Evolutionary conservation across 64 coral and sea anemone genomes (phyloP).

Genomic region (Platygyra sinensis): DNA sequence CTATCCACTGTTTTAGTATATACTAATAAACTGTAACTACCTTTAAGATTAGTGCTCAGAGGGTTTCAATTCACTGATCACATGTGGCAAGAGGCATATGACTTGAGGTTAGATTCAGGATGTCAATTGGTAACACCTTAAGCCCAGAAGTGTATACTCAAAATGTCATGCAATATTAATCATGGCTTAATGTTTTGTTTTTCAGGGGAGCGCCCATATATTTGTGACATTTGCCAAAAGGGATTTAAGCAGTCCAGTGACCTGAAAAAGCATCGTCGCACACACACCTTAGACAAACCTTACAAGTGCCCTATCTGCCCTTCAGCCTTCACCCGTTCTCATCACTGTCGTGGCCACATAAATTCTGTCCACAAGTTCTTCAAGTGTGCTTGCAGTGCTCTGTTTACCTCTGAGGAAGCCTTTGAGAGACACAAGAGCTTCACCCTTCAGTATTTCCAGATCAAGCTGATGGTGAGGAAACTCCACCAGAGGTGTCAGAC

Average conservation of each 20-base stretch:
- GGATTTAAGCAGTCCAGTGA: slow-evolving; percentile 99
- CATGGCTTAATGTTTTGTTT: not conserved
- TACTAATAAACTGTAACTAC: too few species aligned
- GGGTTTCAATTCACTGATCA: too few species aligned
- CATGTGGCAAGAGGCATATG: not conserved
- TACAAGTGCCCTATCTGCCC: slow-evolving; percentile 93
- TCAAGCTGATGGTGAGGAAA: not conserved
- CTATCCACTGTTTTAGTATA: too few species aligned
- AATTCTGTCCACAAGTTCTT: slow-evolving; percentile 94
- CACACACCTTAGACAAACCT: slow-evolving; percentile 77
- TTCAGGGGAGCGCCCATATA: slow-evolving; percentile 91
- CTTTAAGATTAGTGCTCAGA: too few species aligned
- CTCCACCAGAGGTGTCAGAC: not conserved
- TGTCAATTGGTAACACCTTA: not conserved
- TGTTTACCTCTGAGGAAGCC: slow-evolving; percentile 90
- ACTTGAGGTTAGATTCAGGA: not conserved
- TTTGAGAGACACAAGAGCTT: slow-evolving; percentile 76
- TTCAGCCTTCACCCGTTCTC: slow-evolving; percentile 89
- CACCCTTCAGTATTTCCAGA: slow-evolving; percentile 58
- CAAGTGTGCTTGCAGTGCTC: slow-evolving; percentile 81
- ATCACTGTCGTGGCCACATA: slow-evolving; percentile 88
- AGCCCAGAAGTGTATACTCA: not conserved
- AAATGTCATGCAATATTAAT: not conserved
- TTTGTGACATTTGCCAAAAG: slow-evolving; percentile 88
- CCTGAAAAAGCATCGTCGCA: slow-evolving; percentile 91